phyloP scores from a whole-genome alignment of 2,797 vertebrate genomes.

The Myripristis jacobus region DNA sequence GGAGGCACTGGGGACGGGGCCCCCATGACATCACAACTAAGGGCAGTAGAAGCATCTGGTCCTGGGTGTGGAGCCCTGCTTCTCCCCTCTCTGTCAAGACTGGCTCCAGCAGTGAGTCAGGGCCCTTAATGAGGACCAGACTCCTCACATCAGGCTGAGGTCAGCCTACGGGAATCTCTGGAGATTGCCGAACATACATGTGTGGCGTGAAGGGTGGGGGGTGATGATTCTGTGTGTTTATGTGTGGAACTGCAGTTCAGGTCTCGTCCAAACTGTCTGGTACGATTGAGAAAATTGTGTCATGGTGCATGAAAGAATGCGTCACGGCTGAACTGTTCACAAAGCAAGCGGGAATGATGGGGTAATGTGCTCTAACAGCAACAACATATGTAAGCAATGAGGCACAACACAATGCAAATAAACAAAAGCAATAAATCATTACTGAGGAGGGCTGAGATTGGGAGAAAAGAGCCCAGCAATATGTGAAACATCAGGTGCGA shows the following conservation, averaged over 20 bases:
- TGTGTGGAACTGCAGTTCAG: conserved; percentile 38
- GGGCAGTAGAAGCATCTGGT: conserved; percentile 81
- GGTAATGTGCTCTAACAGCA: conserved; percentile 39
- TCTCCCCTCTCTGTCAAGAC: conserved; percentile 74
- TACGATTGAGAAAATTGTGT: conserved; percentile 55
- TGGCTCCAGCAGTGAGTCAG: conserved; percentile 80
- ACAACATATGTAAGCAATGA: conserved; percentile 42
- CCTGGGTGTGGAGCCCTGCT: conserved; percentile 80
- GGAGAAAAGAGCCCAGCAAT: conserved; percentile 15
- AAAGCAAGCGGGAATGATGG: conserved; percentile 45
- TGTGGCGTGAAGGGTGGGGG: conserved; percentile 33
- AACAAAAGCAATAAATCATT: conserved; percentile 49
- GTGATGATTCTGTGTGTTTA: conserved; percentile 36
- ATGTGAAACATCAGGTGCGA: not conserved
- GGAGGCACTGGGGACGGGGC: conserved; percentile 72
- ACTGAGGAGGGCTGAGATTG: conserved; percentile 23
- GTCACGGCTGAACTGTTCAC: conserved; percentile 55
- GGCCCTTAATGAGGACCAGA: conserved; percentile 86
- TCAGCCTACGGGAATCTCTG: conserved; percentile 78
- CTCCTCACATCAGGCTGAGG: conserved; percentile 74
- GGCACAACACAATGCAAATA: conserved; percentile 30
- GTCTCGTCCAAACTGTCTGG: conserved; percentile 51
- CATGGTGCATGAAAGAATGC: conserved; percentile 55
- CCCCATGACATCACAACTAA: conserved; percentile 81
- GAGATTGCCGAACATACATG: conserved; percentile 60